These are phyloP conservation scores for Castor canadensis DNA, from an alignment of 2,113 vertebrate genomes.

Conservation along the genomic window DNA sequence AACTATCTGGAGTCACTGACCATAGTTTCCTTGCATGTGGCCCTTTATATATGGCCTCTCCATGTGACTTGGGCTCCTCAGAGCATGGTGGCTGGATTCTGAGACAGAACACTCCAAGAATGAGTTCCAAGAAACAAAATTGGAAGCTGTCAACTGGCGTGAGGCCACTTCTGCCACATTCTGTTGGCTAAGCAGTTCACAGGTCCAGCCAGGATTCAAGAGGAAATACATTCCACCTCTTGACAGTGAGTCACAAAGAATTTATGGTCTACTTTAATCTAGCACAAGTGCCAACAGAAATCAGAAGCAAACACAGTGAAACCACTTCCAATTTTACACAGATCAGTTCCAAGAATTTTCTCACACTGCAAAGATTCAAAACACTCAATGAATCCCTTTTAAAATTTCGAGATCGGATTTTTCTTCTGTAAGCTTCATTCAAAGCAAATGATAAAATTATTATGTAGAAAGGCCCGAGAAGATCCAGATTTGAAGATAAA, in stretches of 20 bases:
- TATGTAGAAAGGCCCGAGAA: background rate
- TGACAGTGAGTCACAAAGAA: background rate
- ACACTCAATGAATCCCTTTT: background rate
- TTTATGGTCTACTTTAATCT: background rate
- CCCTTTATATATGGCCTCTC: background rate
- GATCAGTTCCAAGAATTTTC: background rate
- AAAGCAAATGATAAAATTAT: background rate
- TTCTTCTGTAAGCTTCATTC: background rate
- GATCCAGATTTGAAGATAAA: background rate
- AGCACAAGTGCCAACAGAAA: background rate
- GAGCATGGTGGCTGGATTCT: background rate
- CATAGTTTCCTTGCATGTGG: too few relatives aligned
- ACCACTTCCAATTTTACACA: background rate
- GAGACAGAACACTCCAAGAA: background rate
- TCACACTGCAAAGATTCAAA: background rate
- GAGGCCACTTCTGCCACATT: too few relatives aligned
- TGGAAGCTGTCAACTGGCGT: background rate
- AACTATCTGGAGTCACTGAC: background rate
- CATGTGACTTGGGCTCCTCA: background rate
- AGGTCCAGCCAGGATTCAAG: background rate
- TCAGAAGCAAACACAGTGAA: background rate
- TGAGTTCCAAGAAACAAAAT: background rate
- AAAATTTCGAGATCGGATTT: background rate
- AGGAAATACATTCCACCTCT: background rate
- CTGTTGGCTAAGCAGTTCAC: background rate